Base-by-base conservation (phyloP, 23 tunicate genomes). In the Halocynthia roretzi region DNA sequence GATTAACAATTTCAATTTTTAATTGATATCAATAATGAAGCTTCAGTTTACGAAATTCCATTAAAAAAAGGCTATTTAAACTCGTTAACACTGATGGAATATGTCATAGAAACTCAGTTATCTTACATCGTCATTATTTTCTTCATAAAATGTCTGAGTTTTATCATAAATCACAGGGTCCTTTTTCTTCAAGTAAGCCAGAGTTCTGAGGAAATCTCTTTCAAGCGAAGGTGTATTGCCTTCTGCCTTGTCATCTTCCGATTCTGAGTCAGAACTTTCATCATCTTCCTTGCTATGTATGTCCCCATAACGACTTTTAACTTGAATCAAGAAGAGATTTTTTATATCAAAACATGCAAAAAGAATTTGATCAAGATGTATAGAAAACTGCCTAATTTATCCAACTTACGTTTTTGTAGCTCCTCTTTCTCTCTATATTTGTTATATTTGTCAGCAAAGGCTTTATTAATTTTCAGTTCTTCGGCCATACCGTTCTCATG, bases 241-340 rank as follows among this genome's bases (percentile, higher is more conserved):
- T 69, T 89, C 89, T 7, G 96, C 96, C n/a, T 53, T 64, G 64
- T 90, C 97, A 60, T 90, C 97, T 56, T 90, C 97, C 7, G 90
- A 85, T 85, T 85, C 90, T 14, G 85, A 63, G 10, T 57, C 49
- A 51, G 82, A 73, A 57, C 87, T 81, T 18, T 61, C 72, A 6
- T 22, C 55, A 5, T 51, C 80, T 18, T 85, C 84, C 12, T 21
- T 61, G 49, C 18, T 62, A 52, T 15, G 7, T 20, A 8, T 62
- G 14, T 70, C 76, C 20, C 89, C 89, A 66, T 84, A 89, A 19
- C 48, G 53, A 68, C 82, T 87, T 70, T 89, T 84, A 55, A 89
- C 95, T 88, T 67, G 7, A 68, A 75, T 8, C 14, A 2, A 14
- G 1, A 4, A 58, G 17, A 58, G 63, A n/a, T 1, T 58, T 58